phyloP scores from a whole-genome alignment of 2,888 invertebrate species.

The Venusia cambrica region DNA sequence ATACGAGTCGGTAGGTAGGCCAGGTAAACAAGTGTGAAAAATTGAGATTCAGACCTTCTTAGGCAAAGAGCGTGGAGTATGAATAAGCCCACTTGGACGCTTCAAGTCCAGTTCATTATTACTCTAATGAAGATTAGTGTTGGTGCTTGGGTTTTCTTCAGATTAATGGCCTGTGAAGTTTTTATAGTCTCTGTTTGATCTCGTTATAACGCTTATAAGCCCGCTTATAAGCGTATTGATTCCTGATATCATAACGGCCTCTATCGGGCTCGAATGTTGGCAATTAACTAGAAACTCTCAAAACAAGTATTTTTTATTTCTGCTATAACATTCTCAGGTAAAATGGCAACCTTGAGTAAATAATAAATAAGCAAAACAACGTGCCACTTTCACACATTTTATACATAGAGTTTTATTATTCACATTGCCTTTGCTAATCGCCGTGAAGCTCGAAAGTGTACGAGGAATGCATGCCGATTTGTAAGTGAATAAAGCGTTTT shows the following conservation, averaged over 20 bases:
- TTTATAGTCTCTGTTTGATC: slow-evolving; percentile 16
- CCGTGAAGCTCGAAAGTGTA: slow-evolving; percentile 29
- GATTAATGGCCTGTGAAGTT: slow-evolving; percentile 17
- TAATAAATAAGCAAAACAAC: slow-evolving; percentile 37
- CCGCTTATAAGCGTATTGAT: too few relatives aligned
- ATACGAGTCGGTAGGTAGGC: too few relatives aligned
- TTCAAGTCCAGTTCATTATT: too few relatives aligned
- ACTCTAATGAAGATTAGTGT: slow-evolving; percentile 9
- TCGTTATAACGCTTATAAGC: too few relatives aligned
- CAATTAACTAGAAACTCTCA: not conserved
- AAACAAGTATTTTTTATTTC: too few relatives aligned
- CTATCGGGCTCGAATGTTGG: slow-evolving; percentile 16
- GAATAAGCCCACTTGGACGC: too few relatives aligned
- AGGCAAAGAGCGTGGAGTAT: too few relatives aligned
- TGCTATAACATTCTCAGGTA: slow-evolving; percentile 46
- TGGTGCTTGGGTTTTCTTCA: slow-evolving; percentile 17
- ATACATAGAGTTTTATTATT: slow-evolving; percentile 39
- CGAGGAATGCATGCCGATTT: slow-evolving; percentile 8
- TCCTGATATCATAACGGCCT: slow-evolving; percentile 20
- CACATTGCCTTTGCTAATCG: slow-evolving; percentile 27
- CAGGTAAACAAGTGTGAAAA: too few relatives aligned
- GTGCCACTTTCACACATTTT: slow-evolving; percentile 46
- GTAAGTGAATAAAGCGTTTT: not conserved
- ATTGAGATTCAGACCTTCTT: too few relatives aligned
- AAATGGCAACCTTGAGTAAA: slow-evolving; percentile 39